Base-by-base conservation (phyloP, 2,113 vertebrate species). In the Ginglymostoma cirratum region DNA sequence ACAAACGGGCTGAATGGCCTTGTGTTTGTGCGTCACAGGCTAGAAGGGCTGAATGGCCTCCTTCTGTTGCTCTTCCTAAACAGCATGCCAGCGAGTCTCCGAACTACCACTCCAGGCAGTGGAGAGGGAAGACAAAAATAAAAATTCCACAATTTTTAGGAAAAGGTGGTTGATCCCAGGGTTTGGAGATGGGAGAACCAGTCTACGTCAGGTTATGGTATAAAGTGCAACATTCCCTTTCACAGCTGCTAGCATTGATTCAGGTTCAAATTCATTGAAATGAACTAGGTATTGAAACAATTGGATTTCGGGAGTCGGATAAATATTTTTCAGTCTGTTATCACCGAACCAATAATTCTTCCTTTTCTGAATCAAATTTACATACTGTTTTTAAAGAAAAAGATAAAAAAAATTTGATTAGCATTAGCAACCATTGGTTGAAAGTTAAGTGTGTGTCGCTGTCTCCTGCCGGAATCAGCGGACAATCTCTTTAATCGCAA, bases 401-500 rank as follows among this genome's bases (percentile, higher is more conserved):
- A 93, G 66, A 61, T 38, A 65, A 93, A 93, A 61, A 38, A 65
- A 65, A 65, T 7, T 93, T 93, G n/a, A 61, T 66, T 93, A 42
- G 34, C 66, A n/a, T 66, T n/a, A 21, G 30, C 34, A 38, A 61
- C 61, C 87, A 67, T 38, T 93, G 89, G 89, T 93, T 93, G 61
- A 93, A 67, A 76, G 94, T 76, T 95, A 69, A 95, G 69, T 70
- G 94, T 61, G 30, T 48, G 69, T 76, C 69, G 7, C 69, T 30
- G 45, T 52, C 24, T 48, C 94, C 94, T 72, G 42, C 42, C 42
- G 94, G 69, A 72, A 72, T 72, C 10, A 45, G 52, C 94, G 38
- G 66, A 95, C 70, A 95, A 72, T 45, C 72, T 42, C 85, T 96
- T 96, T 90, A 96, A 96, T 96, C 34, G 90, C 80, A n/a, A 69